Conservation (phyloP, 2,113 vertebrate species). For the Piprites chloris region DNA sequence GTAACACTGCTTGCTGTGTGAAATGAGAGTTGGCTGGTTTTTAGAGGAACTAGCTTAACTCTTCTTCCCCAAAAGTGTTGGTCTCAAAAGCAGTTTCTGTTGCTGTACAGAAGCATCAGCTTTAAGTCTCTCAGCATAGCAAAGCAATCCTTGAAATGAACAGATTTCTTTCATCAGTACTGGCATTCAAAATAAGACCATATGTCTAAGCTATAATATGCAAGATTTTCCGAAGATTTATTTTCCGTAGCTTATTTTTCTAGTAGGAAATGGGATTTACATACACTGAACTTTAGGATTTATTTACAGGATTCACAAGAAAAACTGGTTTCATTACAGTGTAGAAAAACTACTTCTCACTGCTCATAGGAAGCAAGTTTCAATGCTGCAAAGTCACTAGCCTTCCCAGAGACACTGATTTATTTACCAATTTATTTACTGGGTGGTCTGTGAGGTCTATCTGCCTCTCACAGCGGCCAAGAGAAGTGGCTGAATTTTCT, state of each 20-base stretch:
- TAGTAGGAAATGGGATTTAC: conserved; percentile 35
- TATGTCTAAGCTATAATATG: conserved; percentile 40
- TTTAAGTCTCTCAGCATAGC: background rate
- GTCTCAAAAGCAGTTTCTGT: background rate
- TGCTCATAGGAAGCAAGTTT: background rate
- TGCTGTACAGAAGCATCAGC: background rate
- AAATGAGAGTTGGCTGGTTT: background rate
- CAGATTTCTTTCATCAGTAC: background rate
- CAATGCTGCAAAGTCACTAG: background rate
- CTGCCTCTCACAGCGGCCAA: background rate
- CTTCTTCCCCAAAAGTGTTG: background rate
- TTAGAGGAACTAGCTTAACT: background rate
- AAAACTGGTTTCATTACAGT: background rate
- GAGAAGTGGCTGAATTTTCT: background rate
- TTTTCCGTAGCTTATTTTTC: conserved; percentile 7
- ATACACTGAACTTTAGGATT: background rate
- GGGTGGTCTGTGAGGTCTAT: background rate
- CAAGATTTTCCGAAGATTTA: conserved; percentile 13
- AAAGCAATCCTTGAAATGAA: background rate
- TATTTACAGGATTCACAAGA: background rate
- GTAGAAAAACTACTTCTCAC: background rate
- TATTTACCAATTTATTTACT: background rate
- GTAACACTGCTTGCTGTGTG: background rate
- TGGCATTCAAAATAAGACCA: conserved; percentile 30
- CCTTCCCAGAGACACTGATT: background rate